Evolutionary conservation across 2,888 invertebrate genomes (phyloP).

Genomic region (Pollenia griseotomentosa): DNA sequence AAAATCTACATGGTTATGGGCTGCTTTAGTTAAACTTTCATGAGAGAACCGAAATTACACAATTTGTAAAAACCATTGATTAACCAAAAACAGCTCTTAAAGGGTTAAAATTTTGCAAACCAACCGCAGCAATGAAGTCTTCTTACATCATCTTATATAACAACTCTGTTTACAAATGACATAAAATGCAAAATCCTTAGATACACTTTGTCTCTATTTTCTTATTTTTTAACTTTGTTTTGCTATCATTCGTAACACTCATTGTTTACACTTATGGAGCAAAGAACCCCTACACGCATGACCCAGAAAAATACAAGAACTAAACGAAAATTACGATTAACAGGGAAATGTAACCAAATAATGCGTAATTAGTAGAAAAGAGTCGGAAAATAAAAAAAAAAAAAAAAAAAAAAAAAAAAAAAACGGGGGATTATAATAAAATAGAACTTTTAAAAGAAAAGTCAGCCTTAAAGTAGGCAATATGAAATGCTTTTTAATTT

Average conservation of each 20-base stretch:
- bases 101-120: background rate
- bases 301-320: constrained; percentile 44
- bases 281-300: constrained; percentile 62
- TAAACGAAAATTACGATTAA: constrained; percentile 26
- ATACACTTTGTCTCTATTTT: background rate
- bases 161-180: background rate
- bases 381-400: background rate
- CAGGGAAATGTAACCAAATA: constrained; percentile 29
- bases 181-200: background rate
- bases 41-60: no score
- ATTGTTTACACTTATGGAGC: constrained; percentile 55
- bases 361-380: constrained; percentile 47
- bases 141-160: constrained; percentile 14
- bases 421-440: background rate
- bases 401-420: background rate
- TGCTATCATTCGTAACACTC: constrained; percentile 63
- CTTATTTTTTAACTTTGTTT: constrained; percentile 47
- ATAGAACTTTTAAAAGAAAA: background rate
- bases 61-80: no score
- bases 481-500: background rate
- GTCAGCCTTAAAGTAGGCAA: constrained; percentile 5
- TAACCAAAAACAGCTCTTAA: background rate
- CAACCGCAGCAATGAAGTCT: background rate
- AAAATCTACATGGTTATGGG: no score
- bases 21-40: no score